A percentile compares a stretch with the other conserved stretches of the same genome.
Conservation (phyloP, 2,888 invertebrate genomes). For the Nomada fabriciana region DNA sequence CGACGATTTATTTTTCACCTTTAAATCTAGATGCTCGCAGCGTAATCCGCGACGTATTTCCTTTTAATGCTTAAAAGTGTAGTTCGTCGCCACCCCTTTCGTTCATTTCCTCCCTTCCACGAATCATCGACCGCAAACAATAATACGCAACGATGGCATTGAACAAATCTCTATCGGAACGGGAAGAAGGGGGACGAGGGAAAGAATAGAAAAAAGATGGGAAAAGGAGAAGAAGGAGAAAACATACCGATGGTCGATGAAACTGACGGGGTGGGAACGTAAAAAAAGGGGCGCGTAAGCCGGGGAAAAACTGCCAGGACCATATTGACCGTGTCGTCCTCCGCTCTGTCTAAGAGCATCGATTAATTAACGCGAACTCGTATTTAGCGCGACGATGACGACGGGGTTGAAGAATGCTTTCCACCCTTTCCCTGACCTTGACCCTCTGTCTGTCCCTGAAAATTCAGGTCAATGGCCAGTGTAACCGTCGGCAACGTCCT, state of each 20-base stretch:
- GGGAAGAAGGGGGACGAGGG: background rate
- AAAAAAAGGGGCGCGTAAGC: constrained; percentile 61
- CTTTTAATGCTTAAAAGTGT: constrained; percentile 61
- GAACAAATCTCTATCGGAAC: background rate
- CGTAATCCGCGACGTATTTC: constrained; percentile 64
- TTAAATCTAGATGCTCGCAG: constrained; percentile 64
- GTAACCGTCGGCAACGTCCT: constrained; percentile 62
- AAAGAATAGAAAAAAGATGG: no score
- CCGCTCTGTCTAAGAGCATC: constrained; percentile 69
- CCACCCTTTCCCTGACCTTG: constrained; percentile 43
- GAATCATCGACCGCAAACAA: constrained; percentile 6
- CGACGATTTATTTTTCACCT: background rate
- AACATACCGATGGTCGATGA: background rate
- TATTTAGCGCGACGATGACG: constrained; percentile 64
- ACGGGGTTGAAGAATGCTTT: constrained; percentile 37
- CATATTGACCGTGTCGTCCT: constrained; percentile 73
- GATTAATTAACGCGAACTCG: constrained; percentile 72
- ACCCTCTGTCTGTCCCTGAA: constrained; percentile 52
- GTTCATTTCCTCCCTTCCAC: constrained; percentile 11
- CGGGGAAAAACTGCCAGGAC: constrained; percentile 71
- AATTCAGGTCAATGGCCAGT: constrained; percentile 47
- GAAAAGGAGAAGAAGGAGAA: background rate
- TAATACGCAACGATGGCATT: background rate
- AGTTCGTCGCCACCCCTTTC: constrained; percentile 60
- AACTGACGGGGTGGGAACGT: constrained; percentile 14